phyloP scores from a whole-genome alignment of 2,888 invertebrate species.

The Cephus runcator region DNA sequence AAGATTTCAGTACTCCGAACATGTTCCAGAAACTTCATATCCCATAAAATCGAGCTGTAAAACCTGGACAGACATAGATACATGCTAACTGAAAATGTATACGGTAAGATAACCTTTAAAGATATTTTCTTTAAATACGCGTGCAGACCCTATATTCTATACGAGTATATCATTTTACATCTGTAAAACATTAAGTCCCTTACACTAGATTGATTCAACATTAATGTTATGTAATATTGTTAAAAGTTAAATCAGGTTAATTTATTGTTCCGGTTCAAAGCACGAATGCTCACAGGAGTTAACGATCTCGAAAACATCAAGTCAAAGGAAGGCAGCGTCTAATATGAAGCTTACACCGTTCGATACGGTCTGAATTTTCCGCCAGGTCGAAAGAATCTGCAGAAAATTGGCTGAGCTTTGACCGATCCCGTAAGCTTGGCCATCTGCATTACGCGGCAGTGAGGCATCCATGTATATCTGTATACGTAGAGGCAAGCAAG shows the following conservation, averaged over 20 bases:
- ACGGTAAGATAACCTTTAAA: neutral
- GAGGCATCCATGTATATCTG: neutral
- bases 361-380: neutral
- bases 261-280: neutral
- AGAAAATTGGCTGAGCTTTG: neutral
- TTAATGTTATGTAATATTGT: neutral
- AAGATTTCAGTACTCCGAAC: neutral
- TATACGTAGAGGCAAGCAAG: slow-evolving; percentile 7
- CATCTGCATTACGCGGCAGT: neutral
- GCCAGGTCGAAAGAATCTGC: neutral
- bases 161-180: neutral
- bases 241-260: neutral
- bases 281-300: neutral
- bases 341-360: neutral
- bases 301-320: neutral
- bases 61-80: neutral
- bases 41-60: neutral
- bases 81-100: neutral
- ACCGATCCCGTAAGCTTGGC: neutral
- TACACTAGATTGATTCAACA: neutral
- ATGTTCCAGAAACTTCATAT: neutral
- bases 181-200: neutral
- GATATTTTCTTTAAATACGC: neutral
- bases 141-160: neutral
- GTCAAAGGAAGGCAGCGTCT: neutral